A percentile compares a stretch with the other conserved stretches of the same genome.
Evolutionary conservation across 2,113 vertebrate species (phyloP).

Genomic region (Hiodon alosoides): DNA sequence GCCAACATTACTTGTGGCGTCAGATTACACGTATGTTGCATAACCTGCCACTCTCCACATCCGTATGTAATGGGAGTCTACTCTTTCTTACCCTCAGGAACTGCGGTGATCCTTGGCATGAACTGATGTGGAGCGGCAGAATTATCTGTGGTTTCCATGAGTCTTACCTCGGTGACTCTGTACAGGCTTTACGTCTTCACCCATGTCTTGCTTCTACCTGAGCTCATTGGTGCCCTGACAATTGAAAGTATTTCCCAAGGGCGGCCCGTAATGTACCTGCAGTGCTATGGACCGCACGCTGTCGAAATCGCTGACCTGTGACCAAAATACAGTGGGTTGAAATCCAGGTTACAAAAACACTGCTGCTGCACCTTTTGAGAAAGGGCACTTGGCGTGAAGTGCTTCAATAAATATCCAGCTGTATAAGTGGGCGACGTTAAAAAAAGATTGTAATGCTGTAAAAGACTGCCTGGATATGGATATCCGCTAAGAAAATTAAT

Average conservation of each 20-base stretch:
- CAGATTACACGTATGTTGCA: constrained; percentile 10
- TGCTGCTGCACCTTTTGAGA: no score
- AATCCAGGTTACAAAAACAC: no score
- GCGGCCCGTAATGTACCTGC: background rate
- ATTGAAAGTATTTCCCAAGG: background rate
- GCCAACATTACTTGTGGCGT: constrained; percentile 10
- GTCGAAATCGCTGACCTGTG: no score
- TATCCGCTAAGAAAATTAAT: no score
- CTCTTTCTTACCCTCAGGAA: background rate
- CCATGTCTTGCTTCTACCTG: background rate
- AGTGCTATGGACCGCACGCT: no score
- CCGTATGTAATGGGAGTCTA: background rate
- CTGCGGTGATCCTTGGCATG: background rate
- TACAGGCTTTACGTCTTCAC: background rate
- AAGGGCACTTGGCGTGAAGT: no score
- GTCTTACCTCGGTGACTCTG: background rate
- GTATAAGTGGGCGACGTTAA: no score
- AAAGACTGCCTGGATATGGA: no score
- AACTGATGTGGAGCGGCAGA: background rate
- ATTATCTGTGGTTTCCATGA: background rate
- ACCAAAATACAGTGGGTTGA: no score
- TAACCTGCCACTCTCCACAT: background rate
- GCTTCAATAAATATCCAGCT: no score
- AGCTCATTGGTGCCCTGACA: background rate
- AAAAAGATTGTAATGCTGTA: no score